Conservation (phyloP, 2,797 vertebrate species). For the Erpetoichthys calabaricus region DNA sequence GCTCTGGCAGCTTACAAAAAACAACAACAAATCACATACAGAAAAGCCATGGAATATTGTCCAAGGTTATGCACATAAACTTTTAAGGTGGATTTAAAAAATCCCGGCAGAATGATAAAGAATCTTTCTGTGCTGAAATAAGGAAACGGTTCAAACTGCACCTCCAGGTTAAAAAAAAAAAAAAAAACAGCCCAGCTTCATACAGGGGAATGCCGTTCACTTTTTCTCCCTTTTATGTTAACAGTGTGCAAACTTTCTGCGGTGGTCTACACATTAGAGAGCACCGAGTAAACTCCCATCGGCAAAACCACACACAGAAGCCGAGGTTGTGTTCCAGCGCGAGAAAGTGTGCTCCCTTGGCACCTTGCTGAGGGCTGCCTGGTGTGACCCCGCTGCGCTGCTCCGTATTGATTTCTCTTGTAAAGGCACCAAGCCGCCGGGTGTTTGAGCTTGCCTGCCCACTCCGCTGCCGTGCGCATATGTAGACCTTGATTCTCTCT, state of each 20-base stretch:
- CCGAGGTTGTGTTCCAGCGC: neutral
- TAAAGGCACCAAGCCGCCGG: conserved; percentile 50
- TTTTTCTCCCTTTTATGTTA: too few species aligned
- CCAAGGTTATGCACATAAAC: too few species aligned
- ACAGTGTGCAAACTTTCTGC: conserved; percentile 13
- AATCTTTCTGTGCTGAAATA: too few species aligned
- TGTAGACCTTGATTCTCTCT: conserved; percentile 47
- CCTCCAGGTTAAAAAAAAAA: too few species aligned
- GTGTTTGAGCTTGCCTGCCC: conserved; percentile 50
- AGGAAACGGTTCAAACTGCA: too few species aligned
- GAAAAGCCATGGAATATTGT: too few species aligned
- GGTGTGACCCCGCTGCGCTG: conserved; percentile 61
- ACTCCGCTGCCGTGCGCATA: conserved; percentile 42
- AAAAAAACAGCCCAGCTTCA: too few species aligned
- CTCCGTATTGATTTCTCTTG: conserved; percentile 62
- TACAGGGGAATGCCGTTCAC: too few species aligned
- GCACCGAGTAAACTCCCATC: conserved; percentile 31
- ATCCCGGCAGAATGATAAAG: too few species aligned
- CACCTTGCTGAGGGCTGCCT: conserved; percentile 46
- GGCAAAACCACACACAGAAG: conserved; percentile 49
- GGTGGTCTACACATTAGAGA: neutral
- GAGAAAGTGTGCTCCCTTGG: conserved; percentile 39
- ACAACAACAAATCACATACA: too few species aligned
- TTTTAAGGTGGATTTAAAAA: too few species aligned
- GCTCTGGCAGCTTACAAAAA: too few species aligned